Evolutionary conservation across 2,797 vertebrate species (phyloP), one percentile per base, ranked within the genome.

Genomic region (Periophthalmus magnuspinnatus): DNA sequence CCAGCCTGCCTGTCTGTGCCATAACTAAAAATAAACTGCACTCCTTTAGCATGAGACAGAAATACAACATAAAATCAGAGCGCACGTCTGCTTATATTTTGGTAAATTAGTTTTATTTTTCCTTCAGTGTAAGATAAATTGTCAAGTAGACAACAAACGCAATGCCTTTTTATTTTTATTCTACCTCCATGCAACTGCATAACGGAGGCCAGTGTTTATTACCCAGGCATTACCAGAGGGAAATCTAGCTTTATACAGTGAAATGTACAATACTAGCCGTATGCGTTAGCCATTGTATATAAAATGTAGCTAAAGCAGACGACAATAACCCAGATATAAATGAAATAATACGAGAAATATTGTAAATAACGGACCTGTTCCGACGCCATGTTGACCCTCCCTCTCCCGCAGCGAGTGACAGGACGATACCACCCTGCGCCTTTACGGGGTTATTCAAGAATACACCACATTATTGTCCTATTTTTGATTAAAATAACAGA

Each of bases 341-440:
- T 11, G 2, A 1, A 55, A 68, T 24, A 87, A 57, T 74, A 76
- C 28, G 73, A 73, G 19, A 82, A 69, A 81, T 80, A 61, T 21
- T 7, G 32, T 64, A 79, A 5, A 88, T 88, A 88, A 89, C 93
- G 87, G 91, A 95, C 94, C 94, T 95, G 93, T 32, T 94, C 94
- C 1, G 94, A 94, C 93, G 94, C 94, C 94, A 95, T 95, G 87
- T 92, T 94, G 84, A 83, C 86, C 88, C 90, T 91, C 91, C 89
- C 89, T 92, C 88, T 84, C 76, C 79, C 75, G 77, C 70, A 45
- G 68, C 2, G 65, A 75, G 78, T 57, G 80, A 75, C 78, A 14
- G 55, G 64, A 24, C 11, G 17, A 52, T 76, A 90, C 93, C 93
- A 94, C 38, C 80, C 54, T 6, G 34, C 22, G 5, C 4, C 2